Evolutionary conservation across 2,888 invertebrate genomes (phyloP), one percentile per base, ranked within the genome.

Genomic region (Volucella zonaria): DNA sequence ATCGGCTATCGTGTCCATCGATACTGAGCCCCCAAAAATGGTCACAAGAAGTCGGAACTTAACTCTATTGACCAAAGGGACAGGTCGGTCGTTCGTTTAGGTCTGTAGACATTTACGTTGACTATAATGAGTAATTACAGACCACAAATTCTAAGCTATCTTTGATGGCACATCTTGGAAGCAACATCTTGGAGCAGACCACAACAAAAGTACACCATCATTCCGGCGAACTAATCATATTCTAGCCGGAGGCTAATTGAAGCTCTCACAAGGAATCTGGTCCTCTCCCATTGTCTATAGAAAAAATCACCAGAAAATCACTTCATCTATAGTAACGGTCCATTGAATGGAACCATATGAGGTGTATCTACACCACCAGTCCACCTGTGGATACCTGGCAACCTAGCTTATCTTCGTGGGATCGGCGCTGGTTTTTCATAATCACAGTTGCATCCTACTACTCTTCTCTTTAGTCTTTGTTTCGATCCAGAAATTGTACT

Each of bases 301-400:
- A 14, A 51, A 80, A 82, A 83, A 80, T 83, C 80, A 83, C 66
- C 61, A 75, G 80, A 74, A 80, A 83, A 83, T 83, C 83, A 83
- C 83, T 67, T 83, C 83, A 83, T 83, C 83, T 83, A 59, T 75
- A 31, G 31, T 83, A 83, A 83, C 83, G 83, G 83, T 83, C 64
- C 58, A 67, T 75, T 47, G 66, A 61, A 68, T 76, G 71, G 66
- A 83, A 62, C 66, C 79, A 78, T 67, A 78, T 75, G 66, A n/a
- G 51, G 51, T 40, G 23, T 31, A 31, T 31, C 54, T 12, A 23
- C 52, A 54, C 56, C 64, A 49, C 49, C 49, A 45, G 67, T 83
- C 79, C 83, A 83, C 83, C 83, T 83, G 66, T 51, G 45, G 15
- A 68, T 51, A 40, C 43, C 47, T 43, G 49, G 59, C 66, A 47